phyloP scores from a whole-genome alignment of 2,797 vertebrate genomes.

The Platyrinchus mystaceus region DNA sequence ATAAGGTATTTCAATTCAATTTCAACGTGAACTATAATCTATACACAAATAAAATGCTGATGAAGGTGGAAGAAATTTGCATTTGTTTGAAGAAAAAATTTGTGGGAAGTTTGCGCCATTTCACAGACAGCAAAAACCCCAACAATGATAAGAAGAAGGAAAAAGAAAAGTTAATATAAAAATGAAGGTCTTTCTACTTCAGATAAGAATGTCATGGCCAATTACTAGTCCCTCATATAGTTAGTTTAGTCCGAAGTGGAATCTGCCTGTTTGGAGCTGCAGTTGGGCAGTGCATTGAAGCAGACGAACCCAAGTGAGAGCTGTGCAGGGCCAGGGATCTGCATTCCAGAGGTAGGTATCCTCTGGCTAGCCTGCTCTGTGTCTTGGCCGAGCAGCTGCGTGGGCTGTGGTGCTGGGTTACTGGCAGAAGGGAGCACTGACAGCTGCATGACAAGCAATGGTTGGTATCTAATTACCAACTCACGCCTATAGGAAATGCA shows the following conservation, averaged over 20 bases:
- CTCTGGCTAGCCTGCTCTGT: not conserved
- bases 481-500: not conserved
- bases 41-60: not conserved
- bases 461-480: not conserved
- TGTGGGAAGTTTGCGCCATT: not conserved
- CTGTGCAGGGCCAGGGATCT: not conserved
- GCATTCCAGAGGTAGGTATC: not conserved
- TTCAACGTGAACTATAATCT: not conserved
- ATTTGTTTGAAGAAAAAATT: not conserved
- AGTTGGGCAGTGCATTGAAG: not conserved
- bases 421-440: not conserved
- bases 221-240: rapidly evolving
- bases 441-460: not conserved
- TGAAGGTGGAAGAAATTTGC: not conserved
- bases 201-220: not conserved
- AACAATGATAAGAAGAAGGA: not conserved
- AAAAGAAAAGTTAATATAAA: not conserved
- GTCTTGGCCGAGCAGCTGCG: rapidly evolving
- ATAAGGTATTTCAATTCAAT: not conserved
- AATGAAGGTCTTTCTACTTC: not conserved
- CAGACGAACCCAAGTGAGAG: rapidly evolving
- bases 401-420: not conserved
- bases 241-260: not conserved
- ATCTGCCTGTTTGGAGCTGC: not conserved
- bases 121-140: not conserved